phyloP scores from a whole-genome alignment of 1,140 invertebrate genomes.

The Rhopalosiphum maidis region DNA sequence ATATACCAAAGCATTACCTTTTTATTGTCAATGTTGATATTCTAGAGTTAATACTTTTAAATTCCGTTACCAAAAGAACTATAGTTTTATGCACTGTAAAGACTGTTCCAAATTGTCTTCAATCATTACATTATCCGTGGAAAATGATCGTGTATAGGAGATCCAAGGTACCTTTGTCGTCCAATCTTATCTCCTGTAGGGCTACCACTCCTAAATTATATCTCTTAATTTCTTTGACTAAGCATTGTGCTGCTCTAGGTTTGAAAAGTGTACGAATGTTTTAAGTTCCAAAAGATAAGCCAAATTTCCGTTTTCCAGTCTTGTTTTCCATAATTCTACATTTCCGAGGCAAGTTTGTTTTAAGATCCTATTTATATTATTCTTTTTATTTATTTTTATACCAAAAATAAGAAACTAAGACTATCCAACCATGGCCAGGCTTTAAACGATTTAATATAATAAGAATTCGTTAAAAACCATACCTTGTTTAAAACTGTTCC shows the following conservation, averaged over 20 bases:
- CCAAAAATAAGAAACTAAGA: no score
- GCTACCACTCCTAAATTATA: not conserved
- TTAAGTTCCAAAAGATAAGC: not conserved
- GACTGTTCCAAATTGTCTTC: not conserved
- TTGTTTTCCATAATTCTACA: not conserved
- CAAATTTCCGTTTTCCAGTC: slow-evolving; percentile 5
- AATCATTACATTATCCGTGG: not conserved
- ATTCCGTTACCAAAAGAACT: not conserved
- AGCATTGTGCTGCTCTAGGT: not conserved
- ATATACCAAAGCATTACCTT: not conserved
- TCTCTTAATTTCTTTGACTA: not conserved
- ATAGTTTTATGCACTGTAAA: not conserved
- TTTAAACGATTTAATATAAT: no score
- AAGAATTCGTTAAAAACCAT: no score
- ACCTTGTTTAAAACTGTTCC: no score
- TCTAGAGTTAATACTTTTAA: not conserved
- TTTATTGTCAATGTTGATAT: not conserved
- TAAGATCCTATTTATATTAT: not conserved
- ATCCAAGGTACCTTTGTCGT: not conserved
- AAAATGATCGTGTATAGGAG: not conserved
- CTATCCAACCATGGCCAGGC: no score
- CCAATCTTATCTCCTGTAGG: not conserved
- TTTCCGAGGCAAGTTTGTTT: not conserved
- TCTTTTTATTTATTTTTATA: no score
- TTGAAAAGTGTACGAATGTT: slow-evolving; percentile 1